Percentiles rank a stretch among this genome's conserved stretches.
Conservation (phyloP, 2,113 vertebrate species). For the Calidris pugnax region DNA sequence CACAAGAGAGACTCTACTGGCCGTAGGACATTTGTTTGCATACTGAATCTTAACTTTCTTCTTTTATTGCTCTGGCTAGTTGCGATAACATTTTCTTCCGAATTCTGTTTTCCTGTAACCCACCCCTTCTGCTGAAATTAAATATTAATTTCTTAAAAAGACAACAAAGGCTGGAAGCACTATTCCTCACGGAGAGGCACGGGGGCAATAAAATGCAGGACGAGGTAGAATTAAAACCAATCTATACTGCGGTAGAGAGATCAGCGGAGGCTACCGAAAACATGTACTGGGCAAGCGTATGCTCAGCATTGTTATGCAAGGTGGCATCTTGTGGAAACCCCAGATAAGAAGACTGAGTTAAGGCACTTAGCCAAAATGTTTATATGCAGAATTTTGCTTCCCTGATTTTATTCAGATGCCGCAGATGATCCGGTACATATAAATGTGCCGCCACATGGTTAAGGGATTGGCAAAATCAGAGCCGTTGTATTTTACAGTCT, state of each 20-base stretch:
- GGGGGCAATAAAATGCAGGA: not conserved
- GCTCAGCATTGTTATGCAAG: conserved; percentile 60
- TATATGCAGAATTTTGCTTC: conserved; percentile 69
- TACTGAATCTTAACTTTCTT: conserved; percentile 1
- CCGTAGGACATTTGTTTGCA: not conserved
- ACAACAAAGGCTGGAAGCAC: not conserved
- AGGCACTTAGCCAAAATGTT: conserved; percentile 66
- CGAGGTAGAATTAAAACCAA: not conserved
- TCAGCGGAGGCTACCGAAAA: conserved; percentile 28
- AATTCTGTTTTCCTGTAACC: not conserved
- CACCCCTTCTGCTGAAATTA: not conserved
- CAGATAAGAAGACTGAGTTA: conserved; percentile 48
- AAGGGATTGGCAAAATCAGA: conserved; percentile 63
- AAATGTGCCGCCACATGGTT: conserved; percentile 42
- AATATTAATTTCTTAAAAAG: conserved; percentile 15
- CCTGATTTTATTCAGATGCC: conserved; percentile 69
- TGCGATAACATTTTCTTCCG: not conserved
- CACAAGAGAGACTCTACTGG: not conserved
- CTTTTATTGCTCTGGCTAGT: not conserved
- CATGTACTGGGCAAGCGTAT: not conserved
- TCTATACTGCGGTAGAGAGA: not conserved
- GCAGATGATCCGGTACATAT: conserved; percentile 54
- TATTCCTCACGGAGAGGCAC: not conserved
- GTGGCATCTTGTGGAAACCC: conserved; percentile 59
- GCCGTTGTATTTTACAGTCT: conserved; percentile 64